A percentile compares a stretch with the other conserved stretches of the same genome.
phyloP scores from a whole-genome alignment of 2,113 vertebrate species.

The Tachuris rubrigastra region DNA sequence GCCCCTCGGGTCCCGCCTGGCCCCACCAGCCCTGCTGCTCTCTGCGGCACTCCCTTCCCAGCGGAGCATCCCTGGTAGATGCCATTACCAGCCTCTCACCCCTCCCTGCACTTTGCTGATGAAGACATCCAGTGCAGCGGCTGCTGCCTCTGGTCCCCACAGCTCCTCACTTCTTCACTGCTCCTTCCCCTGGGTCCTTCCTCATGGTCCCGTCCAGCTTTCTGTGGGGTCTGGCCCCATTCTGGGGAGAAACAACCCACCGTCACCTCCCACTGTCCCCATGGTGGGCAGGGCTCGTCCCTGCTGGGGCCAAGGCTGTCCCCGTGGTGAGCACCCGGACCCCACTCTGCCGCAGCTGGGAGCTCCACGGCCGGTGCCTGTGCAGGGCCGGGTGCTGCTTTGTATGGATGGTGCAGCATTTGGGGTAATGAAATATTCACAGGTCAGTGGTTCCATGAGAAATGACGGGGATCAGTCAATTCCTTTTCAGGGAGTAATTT shows the following conservation, averaged over 20 bases:
- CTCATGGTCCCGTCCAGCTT: neutral
- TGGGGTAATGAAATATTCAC: slow-evolving; percentile 93
- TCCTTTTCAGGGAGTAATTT: slow-evolving; percentile 95
- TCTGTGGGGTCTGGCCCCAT: neutral
- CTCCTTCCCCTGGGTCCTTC: neutral
- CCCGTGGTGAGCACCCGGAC: fast-evolving
- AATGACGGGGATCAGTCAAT: slow-evolving; percentile 94
- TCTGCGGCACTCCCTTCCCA: neutral
- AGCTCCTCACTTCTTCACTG: neutral
- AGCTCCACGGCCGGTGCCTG: neutral
- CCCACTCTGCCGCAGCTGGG: fast-evolving
- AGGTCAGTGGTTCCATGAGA: slow-evolving; percentile 88
- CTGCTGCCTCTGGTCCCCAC: neutral
- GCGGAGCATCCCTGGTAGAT: neutral
- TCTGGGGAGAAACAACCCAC: fast-evolving
- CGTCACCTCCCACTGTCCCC: fast-evolving
- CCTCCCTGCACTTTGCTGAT: neutral
- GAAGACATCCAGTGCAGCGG: neutral
- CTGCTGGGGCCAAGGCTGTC: neutral
- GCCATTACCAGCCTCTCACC: neutral
- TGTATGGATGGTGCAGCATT: slow-evolving; percentile 84
- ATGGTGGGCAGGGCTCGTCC: fast-evolving
- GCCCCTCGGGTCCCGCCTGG: neutral
- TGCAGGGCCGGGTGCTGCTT: slow-evolving; percentile 56
- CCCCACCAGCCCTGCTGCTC: neutral